Evolutionary conservation across 2,888 invertebrate genomes (phyloP).

Genomic region (Mesochorus sp.): DNA sequence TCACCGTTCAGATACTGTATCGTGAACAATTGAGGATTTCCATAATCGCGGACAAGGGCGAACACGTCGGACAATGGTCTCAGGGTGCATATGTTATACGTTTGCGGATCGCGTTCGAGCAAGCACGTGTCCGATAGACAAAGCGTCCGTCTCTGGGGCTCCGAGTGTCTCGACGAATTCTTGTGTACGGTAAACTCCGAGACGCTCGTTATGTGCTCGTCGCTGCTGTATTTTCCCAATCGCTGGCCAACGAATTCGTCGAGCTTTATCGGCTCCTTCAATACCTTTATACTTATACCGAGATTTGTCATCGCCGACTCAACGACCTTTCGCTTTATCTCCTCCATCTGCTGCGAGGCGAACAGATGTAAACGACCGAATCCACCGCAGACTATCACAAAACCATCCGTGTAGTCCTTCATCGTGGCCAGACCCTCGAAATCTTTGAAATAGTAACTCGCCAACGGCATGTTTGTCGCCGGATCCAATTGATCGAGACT

Average conservation of each 20-base stretch:
- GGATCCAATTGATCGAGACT: constrained; percentile 96
- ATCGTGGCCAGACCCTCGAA: constrained; percentile 92
- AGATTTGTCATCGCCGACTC: constrained; percentile 92
- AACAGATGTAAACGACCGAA: constrained; percentile 96
- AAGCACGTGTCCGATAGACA: constrained; percentile 98
- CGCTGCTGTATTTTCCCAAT: constrained; percentile 95
- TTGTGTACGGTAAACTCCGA: constrained; percentile 99
- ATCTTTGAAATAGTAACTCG: constrained; percentile 93
- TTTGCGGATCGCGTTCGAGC: constrained; percentile 97
- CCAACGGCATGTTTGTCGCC: constrained; percentile 90
- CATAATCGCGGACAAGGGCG: constrained; percentile 93
- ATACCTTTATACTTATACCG: constrained; percentile 92
- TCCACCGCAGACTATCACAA: constrained; percentile 95
- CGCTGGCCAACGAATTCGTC: constrained; percentile 94
- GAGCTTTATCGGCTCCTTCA: constrained; percentile 91
- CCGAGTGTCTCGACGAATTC: constrained; percentile 90
- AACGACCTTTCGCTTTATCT: constrained; percentile 92
- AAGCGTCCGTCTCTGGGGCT: constrained; percentile 93
- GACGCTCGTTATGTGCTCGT: constrained; percentile 97
- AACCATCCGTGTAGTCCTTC: constrained; percentile 95
- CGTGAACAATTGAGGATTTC: constrained; percentile 95
- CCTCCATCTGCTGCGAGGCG: constrained; percentile 92
- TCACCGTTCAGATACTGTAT: constrained; percentile 97
- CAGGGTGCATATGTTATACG: constrained; percentile 96
- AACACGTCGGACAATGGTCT: constrained; percentile 93